A percentile compares a stretch with the other conserved stretches of the same genome.
phyloP scores from a whole-genome alignment of 1,140 invertebrate genomes.

The Bombyx mori region ASM3026992v2 NC_085107.1:14708001-14708500 shows the following conservation, averaged over 20 bases:
- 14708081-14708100: constrained; percentile 66
- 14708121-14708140: constrained; percentile 62
- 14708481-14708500: not conserved
- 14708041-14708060: constrained; percentile 70
- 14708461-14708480: not conserved
- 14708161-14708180: constrained; percentile 50
- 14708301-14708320: constrained; percentile 65
- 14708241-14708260: constrained; percentile 68
- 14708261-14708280: constrained; percentile 42
- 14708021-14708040: constrained; percentile 62
- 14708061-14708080: constrained; percentile 70
- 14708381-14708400: constrained; percentile 65
- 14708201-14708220: constrained; percentile 68
- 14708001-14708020: constrained; percentile 35
- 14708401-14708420: constrained; percentile 42
- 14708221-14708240: constrained; percentile 70
- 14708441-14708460: not conserved
- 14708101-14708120: constrained; percentile 68
- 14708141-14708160: constrained; percentile 66
- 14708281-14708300: constrained; percentile 31
- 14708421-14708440: constrained; percentile 4
- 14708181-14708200: constrained; percentile 62
- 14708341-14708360: constrained; percentile 63
- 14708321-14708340: constrained; percentile 62
- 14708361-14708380: constrained; percentile 69